Conservation (phyloP, 64 coral and sea anemone genomes). For the Montipora cactus region DNA sequence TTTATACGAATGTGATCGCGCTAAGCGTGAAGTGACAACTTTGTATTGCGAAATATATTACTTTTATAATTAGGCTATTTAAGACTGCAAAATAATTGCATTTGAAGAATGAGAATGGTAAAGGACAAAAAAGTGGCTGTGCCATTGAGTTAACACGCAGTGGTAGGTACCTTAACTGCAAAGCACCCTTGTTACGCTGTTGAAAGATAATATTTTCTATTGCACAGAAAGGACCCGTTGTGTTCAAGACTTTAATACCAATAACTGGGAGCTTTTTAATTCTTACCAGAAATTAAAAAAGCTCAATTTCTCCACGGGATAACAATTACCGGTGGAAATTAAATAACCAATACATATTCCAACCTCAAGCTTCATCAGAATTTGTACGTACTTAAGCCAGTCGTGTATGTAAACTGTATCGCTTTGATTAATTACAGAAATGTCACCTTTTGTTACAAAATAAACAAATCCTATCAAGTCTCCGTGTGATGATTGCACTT, state of each 20-base stretch:
- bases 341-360: neutral
- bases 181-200: neutral
- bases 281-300: too few species aligned
- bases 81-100: neutral
- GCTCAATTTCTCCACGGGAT: neutral
- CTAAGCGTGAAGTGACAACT: neutral
- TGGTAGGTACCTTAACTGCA: too few species aligned
- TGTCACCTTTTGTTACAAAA: neutral
- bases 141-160: neutral
- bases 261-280: too few species aligned
- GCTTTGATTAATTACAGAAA: neutral
- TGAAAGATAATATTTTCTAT: neutral
- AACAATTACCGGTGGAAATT: neutral
- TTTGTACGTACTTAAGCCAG: neutral
- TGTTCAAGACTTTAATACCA: too few species aligned
- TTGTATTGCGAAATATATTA: neutral
- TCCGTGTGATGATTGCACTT: neutral
- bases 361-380: neutral
- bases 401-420: neutral
- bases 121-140: neutral
- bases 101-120: neutral
- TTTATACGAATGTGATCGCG: neutral
- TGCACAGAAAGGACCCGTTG: too few species aligned
- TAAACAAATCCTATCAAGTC: neutral
- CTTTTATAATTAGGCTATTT: conserved; percentile 47